These are phyloP conservation scores for Nymphicus hollandicus DNA, from an alignment of 2,113 vertebrate genomes.

Conservation along the genomic window DNA sequence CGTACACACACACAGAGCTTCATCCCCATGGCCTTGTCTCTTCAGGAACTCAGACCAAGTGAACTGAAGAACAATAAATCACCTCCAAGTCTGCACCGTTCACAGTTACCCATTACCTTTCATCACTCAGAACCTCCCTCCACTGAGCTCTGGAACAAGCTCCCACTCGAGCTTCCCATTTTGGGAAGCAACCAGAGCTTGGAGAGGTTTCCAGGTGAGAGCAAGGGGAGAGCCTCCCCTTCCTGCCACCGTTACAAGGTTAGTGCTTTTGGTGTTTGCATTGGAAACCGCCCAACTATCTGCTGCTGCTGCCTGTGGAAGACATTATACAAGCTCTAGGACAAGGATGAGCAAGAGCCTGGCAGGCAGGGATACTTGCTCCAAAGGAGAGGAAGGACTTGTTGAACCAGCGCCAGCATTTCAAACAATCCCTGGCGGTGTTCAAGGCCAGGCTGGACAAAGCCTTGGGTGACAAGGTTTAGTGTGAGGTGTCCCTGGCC, in stretches of 20 bases:
- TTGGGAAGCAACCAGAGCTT: background rate
- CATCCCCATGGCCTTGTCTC: fast-evolving
- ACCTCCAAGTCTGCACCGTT: fast-evolving
- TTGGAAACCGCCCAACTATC: background rate
- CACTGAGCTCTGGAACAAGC: background rate
- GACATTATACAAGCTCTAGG: background rate
- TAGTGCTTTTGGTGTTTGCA: background rate
- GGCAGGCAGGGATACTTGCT: background rate
- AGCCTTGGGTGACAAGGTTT: background rate
- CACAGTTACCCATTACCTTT: fast-evolving
- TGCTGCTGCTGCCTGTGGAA: background rate
- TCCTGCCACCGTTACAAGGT: background rate
- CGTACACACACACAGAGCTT: no score
- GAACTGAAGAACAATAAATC: background rate
- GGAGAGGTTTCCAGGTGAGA: background rate
- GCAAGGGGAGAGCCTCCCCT: background rate
- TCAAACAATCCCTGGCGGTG: background rate
- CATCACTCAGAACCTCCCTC: no score
- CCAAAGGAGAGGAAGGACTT: background rate
- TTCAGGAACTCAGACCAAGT: no score
- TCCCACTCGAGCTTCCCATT: background rate
- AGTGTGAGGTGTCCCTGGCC: background rate
- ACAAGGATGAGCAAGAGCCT: background rate
- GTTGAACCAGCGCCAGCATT: background rate
- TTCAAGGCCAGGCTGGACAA: no score